phyloP scores from a whole-genome alignment of 2,113 vertebrate genomes.

The Brienomyrus longianalis region DNA sequence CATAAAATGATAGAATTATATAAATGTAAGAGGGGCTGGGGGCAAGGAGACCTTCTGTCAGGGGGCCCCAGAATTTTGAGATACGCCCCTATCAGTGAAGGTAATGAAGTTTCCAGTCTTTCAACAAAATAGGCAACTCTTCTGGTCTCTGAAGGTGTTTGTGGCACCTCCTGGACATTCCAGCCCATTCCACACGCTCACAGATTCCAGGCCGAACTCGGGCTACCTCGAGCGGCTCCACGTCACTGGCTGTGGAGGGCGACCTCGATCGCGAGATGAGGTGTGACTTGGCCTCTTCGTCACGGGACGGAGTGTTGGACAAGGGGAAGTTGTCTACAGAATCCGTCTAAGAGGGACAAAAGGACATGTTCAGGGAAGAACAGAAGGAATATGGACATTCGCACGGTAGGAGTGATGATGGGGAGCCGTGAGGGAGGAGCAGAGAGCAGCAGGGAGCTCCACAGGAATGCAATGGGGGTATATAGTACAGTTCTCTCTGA shows the following conservation, averaged over 20 bases:
- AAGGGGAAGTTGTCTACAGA: constrained; percentile 83
- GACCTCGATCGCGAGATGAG: constrained; percentile 77
- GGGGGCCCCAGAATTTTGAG: background rate
- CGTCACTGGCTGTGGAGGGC: constrained; percentile 81
- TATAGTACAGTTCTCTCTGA: background rate
- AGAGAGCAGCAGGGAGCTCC: background rate
- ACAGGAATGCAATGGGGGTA: background rate
- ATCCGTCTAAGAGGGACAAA: constrained; percentile 65
- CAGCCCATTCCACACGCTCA: background rate
- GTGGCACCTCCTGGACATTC: background rate
- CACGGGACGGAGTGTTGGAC: constrained; percentile 78
- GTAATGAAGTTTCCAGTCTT: background rate
- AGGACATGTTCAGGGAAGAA: background rate
- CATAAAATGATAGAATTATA: background rate
- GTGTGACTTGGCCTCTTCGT: constrained; percentile 76
- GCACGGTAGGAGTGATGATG: background rate
- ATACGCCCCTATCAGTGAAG: background rate
- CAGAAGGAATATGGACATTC: background rate
- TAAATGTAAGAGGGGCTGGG: background rate
- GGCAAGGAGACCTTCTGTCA: background rate
- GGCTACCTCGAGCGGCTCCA: constrained; percentile 81
- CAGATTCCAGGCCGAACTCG: background rate
- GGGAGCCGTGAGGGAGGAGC: background rate
- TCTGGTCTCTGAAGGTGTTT: too few species aligned
- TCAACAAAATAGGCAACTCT: background rate